Conservation (phyloP, 2,888 invertebrate species). For the Eupithecia insigniata region DNA sequence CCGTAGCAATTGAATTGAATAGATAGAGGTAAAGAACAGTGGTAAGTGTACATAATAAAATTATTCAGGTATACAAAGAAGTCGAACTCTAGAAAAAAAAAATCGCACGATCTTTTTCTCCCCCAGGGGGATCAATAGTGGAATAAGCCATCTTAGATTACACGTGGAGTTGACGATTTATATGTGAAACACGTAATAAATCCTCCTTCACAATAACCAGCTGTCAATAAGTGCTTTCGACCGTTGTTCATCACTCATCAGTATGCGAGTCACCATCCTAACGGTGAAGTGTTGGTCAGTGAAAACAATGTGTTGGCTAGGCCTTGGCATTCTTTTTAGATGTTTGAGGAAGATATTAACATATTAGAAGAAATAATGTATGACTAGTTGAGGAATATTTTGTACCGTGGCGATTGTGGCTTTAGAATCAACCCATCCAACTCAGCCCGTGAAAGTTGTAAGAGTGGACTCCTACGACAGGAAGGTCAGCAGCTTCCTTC, state of each 20-base stretch:
- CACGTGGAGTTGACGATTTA: not conserved
- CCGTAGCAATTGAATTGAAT: too few species aligned
- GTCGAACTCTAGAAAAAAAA: not conserved
- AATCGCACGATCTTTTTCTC: not conserved
- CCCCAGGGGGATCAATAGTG: too few species aligned
- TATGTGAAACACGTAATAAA: not conserved
- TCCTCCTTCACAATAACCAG: constrained; percentile 28
- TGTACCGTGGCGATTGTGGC: too few species aligned
- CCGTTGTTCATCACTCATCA: constrained; percentile 45
- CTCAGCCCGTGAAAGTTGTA: too few species aligned
- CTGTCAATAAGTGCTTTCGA: constrained; percentile 29
- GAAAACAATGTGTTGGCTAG: constrained; percentile 53
- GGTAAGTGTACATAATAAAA: too few species aligned
- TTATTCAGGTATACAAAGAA: too few species aligned
- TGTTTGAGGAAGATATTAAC: constrained; percentile 9
- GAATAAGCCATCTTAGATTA: not conserved
- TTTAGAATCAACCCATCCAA: too few species aligned
- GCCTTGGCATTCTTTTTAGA: constrained; percentile 14
- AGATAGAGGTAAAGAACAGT: too few species aligned
- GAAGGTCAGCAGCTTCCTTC: too few species aligned
- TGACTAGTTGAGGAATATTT: not conserved
- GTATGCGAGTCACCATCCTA: constrained; percentile 60
- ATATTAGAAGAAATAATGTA: not conserved
- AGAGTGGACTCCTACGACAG: too few species aligned
- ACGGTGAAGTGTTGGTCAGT: constrained; percentile 57